Conservation (phyloP, 37 sponge, comb jelly and placozoan species). For the Hormiphora californensis region DNA sequence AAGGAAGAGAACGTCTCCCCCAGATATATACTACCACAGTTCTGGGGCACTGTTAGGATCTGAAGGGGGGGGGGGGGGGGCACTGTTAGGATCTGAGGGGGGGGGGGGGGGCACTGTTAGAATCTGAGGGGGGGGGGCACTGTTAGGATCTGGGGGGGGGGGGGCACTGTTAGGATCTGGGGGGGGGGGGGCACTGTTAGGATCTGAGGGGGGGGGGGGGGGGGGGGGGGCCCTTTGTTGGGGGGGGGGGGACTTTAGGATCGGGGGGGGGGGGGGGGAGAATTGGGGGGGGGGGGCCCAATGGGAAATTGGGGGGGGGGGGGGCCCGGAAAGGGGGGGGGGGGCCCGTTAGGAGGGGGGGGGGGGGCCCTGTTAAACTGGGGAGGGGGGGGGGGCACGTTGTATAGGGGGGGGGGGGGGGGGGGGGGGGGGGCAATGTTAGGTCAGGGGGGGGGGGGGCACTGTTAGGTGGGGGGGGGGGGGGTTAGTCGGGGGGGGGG, state of each 20-base stretch:
- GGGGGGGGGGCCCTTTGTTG: not conserved
- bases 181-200: not conserved
- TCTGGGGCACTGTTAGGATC: conserved; percentile 13
- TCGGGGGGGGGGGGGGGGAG: not conserved
- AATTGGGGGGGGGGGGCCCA: not conserved
- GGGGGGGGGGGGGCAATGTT: not conserved
- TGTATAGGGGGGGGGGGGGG: not conserved
- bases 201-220: not conserved
- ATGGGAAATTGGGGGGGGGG: not conserved
- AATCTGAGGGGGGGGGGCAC: not conserved
- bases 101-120: not conserved
- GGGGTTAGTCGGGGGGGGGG: not conserved
- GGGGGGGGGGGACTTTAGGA: not conserved
- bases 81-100: not conserved
- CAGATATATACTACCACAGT: conserved; percentile 63
- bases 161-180: not conserved
- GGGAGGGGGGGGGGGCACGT: not conserved
- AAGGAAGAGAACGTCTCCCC: conserved; percentile 78
- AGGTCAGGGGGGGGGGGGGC: not conserved
- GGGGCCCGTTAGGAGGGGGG: not conserved
- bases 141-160: not conserved
- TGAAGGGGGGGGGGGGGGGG: not conserved
- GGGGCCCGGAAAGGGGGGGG: not conserved
- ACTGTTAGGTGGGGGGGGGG: not conserved
- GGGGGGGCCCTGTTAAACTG: no score